A percentile compares a stretch with the other conserved stretches of the same genome.
Evolutionary conservation across 2,113 vertebrate genomes (phyloP).

Genomic region (Larimichthys crocea): DNA sequence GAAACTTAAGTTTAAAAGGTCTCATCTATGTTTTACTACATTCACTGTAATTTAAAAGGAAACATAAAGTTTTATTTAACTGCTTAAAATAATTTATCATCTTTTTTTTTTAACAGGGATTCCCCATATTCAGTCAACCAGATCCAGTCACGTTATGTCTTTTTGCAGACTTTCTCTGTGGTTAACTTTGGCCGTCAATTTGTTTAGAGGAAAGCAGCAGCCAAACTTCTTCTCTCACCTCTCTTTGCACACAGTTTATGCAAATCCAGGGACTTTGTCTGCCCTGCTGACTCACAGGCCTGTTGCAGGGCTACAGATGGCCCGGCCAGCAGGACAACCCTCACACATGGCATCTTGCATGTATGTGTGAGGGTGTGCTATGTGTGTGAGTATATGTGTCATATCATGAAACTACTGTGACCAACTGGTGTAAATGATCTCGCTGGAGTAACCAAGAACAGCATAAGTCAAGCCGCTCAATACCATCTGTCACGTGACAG

Average conservation of each 20-base stretch:
- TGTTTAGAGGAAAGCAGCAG: constrained; percentile 11
- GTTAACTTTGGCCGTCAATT: constrained; percentile 2
- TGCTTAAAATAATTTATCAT: too few relatives aligned
- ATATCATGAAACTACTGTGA: constrained; percentile 54
- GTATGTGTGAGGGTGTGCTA: constrained; percentile 53
- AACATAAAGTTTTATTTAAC: neutral
- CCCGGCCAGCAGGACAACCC: constrained; percentile 69
- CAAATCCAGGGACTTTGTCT: constrained; percentile 58
- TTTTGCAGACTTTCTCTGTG: constrained; percentile 15
- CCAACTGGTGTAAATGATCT: constrained; percentile 40
- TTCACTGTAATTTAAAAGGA: neutral
- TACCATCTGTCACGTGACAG: neutral
- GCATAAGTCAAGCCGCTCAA: neutral
- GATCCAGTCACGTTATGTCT: neutral
- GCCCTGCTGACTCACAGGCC: constrained; percentile 65
- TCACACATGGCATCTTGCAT: constrained; percentile 73
- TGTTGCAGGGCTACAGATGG: constrained; percentile 72
- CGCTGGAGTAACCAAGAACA: constrained; percentile 29
- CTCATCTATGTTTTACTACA: neutral
- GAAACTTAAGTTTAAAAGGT: neutral
- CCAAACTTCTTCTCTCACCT: constrained; percentile 43
- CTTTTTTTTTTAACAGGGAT: neutral
- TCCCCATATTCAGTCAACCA: neutral
- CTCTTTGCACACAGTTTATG: constrained; percentile 31
- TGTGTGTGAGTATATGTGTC: constrained; percentile 59